These are phyloP conservation scores for Lasioglossum albipes DNA, from an alignment of 1,140 invertebrate genomes.

Conservation along the genomic window DNA sequence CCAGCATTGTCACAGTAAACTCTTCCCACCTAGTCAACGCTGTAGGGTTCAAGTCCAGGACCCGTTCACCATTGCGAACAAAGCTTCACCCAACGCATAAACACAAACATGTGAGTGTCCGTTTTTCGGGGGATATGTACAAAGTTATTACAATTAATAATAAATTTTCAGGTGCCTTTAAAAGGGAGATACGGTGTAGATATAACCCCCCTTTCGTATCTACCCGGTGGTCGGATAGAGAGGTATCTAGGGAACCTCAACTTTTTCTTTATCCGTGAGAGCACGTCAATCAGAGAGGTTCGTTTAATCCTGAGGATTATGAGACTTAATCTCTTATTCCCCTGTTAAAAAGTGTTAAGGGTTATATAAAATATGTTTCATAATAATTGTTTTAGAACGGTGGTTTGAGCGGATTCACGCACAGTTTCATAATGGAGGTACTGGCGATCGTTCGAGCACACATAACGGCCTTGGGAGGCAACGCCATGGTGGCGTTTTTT, in stretches of 20 bases:
- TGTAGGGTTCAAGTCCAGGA: conserved; percentile 63
- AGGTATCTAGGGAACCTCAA: conserved; percentile 95
- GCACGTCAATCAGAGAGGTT: conserved; percentile 93
- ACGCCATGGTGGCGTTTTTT: conserved; percentile 96
- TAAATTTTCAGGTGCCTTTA: conserved; percentile 80
- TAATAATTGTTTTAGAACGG: conserved; percentile 82
- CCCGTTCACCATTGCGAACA: conserved; percentile 72
- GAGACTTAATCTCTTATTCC: no score
- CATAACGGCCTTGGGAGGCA: conserved; percentile 95
- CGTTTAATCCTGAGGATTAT: conserved; percentile 14
- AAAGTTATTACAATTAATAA: background rate
- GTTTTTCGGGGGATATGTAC: background rate
- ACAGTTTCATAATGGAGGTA: conserved; percentile 94
- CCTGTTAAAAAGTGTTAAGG: no score
- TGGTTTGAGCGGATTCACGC: conserved; percentile 95
- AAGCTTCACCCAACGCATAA: conserved; percentile 65
- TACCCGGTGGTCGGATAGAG: conserved; percentile 90
- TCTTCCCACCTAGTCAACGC: conserved; percentile 46
- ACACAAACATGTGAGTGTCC: conserved; percentile 73
- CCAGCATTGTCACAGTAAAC: conserved; percentile 39
- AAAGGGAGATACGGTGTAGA: conserved; percentile 89
- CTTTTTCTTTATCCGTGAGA: conserved; percentile 97
- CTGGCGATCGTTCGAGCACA: conserved; percentile 95
- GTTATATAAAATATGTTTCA: no score
- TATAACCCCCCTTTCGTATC: conserved; percentile 90